Evolutionary conservation across 1,140 invertebrate genomes (phyloP), one percentile per base, ranked within the genome.

Genomic region (Caligus rogercresseyi): DNA sequence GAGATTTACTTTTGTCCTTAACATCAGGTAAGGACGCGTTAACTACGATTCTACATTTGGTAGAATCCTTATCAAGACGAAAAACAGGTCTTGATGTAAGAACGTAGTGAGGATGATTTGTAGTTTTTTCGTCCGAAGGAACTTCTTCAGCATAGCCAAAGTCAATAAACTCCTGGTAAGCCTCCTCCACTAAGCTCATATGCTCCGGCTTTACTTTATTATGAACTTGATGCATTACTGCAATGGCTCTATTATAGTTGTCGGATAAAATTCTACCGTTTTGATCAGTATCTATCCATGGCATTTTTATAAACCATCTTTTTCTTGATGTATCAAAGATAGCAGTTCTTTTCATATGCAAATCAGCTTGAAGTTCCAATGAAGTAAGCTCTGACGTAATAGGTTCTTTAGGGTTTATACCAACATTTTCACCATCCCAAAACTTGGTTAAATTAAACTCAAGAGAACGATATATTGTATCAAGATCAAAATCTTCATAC

Each of bases 251-350:
- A 21, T 21, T 20, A 1, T 21, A 20, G 18, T 56, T 56, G 14
- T 56, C 24, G 20, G 19, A 21, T 25, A 56, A 21, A 3, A 2
- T 1, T 3, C 54, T 3, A 2, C 15, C 54, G 4, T 56, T 20
- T 1, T 1, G 54, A 56, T 20, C 3, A 3, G 15, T 20, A 18
- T 56, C 15, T 16, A 18, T 25, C 54, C 54, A 56, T 56, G 54
- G 54, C 54, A 56, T 21, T 56, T 56, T 25, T 3, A 56, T 25
- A 2, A 25, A 20, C 54, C 54, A 56, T n/a, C 19, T n/a, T 18
- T 21, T n/a, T 21, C 24, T 56, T 16, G 3, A n/a, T 56, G 20
- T 56, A 25, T 56, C 18, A 14, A 20, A 18, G 1, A 2, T 4
- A 19, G 4, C 52, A n/a, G n/a, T n/a, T n/a, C n/a, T n/a, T n/a